Base-by-base conservation (phyloP, 2,888 invertebrate genomes). In the Caenorhabditis becei region DNA sequence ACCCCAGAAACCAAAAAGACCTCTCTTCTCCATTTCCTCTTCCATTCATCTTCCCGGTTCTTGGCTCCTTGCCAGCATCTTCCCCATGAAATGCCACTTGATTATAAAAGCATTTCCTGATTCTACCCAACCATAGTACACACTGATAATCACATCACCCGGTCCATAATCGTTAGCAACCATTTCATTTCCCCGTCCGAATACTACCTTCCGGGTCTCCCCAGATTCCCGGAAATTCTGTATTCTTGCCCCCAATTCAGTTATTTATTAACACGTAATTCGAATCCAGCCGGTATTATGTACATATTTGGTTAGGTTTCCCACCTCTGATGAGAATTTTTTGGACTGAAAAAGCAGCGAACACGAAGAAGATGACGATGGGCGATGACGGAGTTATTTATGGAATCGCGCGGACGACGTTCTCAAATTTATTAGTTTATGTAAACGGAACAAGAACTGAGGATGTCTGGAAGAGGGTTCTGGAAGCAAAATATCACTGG, bases 191-290 rank as follows among this genome's bases (percentile, higher is more conserved):
- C 41, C 32, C 32, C 32, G 10, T 7, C 4, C 10, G 32, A 32
- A 32, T 7, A 4, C 32, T 3, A 3, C 20, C 47, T 47, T 47
- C 47, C 47, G 47, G 47, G 47, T 47, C 18, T 18, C 2, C 47
- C n/a, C n/a, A n/a, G 18, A 20, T 47, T 47, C 47, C 18, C 20
- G 47, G 47, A 47, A 47, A 47, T 18, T 2, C 20, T 3, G 18
- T 7, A 47, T 18, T 47, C 47, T 47, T n/a, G 47, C 20, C 47
- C n/a, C n/a, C 18, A 47, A 47, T 47, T 47, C 47, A 18, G 47
- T 5, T 47, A 47, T 47, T 47, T 47, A 47, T 47, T n/a, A 47
- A 10, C 47, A 47, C 47, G 47, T 47, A 47, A 47, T 47, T 47
- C 47, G 4, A 7, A 11, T 47, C 47, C 47, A 18, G 41, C 5